A percentile compares a stretch with the other conserved stretches of the same genome.
Conservation (phyloP, 2,113 vertebrate species). For the Anseranas semipalmata region DNA sequence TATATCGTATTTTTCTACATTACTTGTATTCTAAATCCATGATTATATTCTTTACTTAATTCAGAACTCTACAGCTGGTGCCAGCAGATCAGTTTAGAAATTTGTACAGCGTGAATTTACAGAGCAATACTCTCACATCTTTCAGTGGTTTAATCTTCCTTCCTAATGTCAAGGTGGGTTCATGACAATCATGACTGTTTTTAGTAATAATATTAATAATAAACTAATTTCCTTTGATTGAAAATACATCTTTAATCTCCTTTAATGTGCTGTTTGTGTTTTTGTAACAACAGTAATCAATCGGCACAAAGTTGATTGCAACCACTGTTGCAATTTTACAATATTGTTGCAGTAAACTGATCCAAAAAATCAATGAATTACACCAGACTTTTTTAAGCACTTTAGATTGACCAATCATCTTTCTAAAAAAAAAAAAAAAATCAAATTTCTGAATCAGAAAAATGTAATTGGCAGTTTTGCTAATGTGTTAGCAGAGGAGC, state of each 20-base stretch:
- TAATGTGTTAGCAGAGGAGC: not conserved
- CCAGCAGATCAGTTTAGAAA: constrained; percentile 80
- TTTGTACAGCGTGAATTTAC: constrained; percentile 80
- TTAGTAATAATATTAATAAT: not conserved
- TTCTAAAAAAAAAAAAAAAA: not conserved
- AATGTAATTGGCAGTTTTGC: not conserved
- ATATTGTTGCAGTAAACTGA: not conserved
- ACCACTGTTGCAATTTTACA: not conserved
- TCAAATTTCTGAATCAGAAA: not conserved
- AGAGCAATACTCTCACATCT: constrained; percentile 85
- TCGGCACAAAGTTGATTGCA: constrained; percentile 17
- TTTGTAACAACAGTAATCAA: not conserved
- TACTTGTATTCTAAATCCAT: not conserved
- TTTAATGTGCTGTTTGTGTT: not conserved
- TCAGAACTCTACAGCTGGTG: constrained; percentile 80
- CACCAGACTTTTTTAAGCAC: not conserved
- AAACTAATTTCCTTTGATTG: not conserved
- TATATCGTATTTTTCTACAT: not conserved
- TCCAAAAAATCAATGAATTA: not conserved
- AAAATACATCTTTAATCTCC: not conserved
- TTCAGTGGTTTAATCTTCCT: constrained; percentile 87
- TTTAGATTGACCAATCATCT: not conserved
- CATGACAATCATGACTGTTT: not conserved
- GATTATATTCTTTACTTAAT: not conserved
- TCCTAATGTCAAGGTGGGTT: constrained; percentile 80